Conservation (phyloP, 2,113 vertebrate genomes). For the Echinops telfairi region DNA sequence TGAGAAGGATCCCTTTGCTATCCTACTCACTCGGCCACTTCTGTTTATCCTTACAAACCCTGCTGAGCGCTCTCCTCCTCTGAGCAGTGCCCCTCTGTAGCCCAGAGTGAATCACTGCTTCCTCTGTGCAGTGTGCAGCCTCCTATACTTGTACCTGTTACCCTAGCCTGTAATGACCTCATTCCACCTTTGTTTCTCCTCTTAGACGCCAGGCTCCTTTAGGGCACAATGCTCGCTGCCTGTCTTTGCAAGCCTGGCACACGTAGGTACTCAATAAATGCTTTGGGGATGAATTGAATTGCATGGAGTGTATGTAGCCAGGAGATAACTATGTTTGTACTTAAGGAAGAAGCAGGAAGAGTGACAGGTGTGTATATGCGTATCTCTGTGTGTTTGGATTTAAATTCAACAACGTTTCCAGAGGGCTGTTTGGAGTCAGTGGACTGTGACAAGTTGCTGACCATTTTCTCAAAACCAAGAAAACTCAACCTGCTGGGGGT, state of each 20-base stretch:
- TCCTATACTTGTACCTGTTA: not conserved
- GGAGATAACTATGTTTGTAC: slow-evolving; percentile 58
- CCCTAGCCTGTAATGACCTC: not conserved
- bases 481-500: not conserved
- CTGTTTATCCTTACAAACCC: slow-evolving; percentile 55
- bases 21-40: slow-evolving; percentile 9
- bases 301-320: not conserved
- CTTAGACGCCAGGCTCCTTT: not conserved
- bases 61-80: not conserved
- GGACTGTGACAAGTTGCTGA: slow-evolving; percentile 73
- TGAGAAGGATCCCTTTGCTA: not conserved
- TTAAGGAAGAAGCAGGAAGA: slow-evolving; percentile 48
- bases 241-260: not conserved
- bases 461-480: slow-evolving; percentile 70
- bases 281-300: slow-evolving; percentile 14
- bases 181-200: not conserved
- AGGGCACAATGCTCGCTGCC: not conserved
- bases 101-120: not conserved
- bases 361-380: slow-evolving; percentile 31
- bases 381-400: slow-evolving; percentile 75
- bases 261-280: slow-evolving; percentile 18
- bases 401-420: slow-evolving; percentile 73
- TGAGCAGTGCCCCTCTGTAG: not conserved
- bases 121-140: not conserved
- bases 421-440: slow-evolving; percentile 68